These are phyloP conservation scores for Chelon labrosus DNA, from an alignment of 2,797 vertebrate species.

Conservation along the genomic window DNA sequence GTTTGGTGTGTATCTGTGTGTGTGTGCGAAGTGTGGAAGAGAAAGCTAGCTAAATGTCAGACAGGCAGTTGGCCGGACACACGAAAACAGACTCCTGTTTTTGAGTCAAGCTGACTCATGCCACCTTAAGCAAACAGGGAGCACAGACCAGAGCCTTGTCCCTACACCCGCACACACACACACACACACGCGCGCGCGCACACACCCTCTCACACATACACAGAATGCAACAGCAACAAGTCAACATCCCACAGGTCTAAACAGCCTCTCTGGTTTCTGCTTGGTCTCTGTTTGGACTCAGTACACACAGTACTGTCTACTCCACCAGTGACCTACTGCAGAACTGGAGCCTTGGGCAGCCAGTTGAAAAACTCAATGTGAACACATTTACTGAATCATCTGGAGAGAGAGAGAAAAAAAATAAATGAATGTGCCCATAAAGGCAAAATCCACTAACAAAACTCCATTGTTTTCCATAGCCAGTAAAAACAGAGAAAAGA, in stretches of 20 bases:
- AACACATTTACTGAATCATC: conserved; percentile 58
- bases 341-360: conserved; percentile 42
- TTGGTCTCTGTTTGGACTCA: conserved; percentile 64
- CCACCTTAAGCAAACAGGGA: conserved; percentile 84
- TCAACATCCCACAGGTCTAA: conserved; percentile 77
- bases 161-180: conserved; percentile 29
- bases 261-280: conserved; percentile 70
- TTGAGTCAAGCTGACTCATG: conserved; percentile 81
- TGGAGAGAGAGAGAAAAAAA: conserved; percentile 15
- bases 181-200: conserved; percentile 20
- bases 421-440: conserved; percentile 33
- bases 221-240: conserved; percentile 61
- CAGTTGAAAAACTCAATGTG: conserved; percentile 46
- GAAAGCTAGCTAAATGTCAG: conserved; percentile 72
- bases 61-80: conserved; percentile 73
- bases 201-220: conserved; percentile 39
- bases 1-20: conserved; percentile 10
- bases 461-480: conserved; percentile 64
- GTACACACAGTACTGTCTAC: conserved; percentile 62
- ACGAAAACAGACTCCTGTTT: conserved; percentile 81
- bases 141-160: conserved; percentile 84
- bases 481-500: conserved; percentile 44
- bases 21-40: conserved; percentile 31
- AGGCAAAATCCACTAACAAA: conserved; percentile 61
- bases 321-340: conserved; percentile 58